phyloP scores from a whole-genome alignment of 2,888 invertebrate species.

The Aradus depressus region DNA sequence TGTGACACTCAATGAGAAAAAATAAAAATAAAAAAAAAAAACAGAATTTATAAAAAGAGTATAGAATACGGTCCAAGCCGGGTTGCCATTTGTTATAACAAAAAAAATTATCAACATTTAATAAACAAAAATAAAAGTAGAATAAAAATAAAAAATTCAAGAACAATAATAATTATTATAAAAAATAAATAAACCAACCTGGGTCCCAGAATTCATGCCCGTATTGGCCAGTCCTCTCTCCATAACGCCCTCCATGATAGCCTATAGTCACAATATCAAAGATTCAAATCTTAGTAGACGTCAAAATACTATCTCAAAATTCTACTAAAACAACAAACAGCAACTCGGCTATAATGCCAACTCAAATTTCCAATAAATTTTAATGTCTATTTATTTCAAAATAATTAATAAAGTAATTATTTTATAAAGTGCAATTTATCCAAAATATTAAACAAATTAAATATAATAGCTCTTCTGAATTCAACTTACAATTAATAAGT shows the following conservation, averaged over 20 bases:
- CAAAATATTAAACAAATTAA: too few species aligned
- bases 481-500: too few species aligned
- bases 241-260: slow-evolving; percentile 30
- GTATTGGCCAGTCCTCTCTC: slow-evolving; percentile 30
- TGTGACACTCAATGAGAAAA: too few species aligned
- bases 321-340: slow-evolving; percentile 18
- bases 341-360: slow-evolving; percentile 23
- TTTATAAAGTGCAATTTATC: neutral
- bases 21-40: too few species aligned
- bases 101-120: neutral
- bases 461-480: too few species aligned
- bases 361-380: too few species aligned
- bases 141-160: slow-evolving; percentile 14
- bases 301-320: slow-evolving; percentile 5
- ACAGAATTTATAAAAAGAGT: neutral
- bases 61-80: neutral
- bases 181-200: slow-evolving; percentile 27
- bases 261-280: slow-evolving; percentile 23
- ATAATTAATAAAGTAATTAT: slow-evolving; percentile 3
- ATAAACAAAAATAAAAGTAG: slow-evolving; percentile 17
- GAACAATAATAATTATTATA: slow-evolving; percentile 10
- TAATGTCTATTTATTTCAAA: too few species aligned
- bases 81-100: slow-evolving; percentile 12
- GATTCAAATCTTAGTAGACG: slow-evolving; percentile 10
- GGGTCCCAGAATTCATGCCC: slow-evolving; percentile 31